Evolutionary conservation across 2,797 vertebrate species (phyloP).

Genomic region (Tangara arthus): DNA sequence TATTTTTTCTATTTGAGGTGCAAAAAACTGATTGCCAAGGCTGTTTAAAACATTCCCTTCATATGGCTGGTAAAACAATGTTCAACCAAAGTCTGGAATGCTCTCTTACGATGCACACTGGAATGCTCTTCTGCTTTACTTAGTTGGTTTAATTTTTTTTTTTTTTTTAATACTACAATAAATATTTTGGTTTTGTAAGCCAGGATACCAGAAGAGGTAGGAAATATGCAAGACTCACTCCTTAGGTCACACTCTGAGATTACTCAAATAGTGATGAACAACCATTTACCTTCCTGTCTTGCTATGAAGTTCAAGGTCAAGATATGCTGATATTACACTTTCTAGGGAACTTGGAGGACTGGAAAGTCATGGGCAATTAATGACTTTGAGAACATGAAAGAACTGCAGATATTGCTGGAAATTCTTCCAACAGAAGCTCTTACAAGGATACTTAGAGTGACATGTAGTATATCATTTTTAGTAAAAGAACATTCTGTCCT

Average conservation of each 20-base stretch:
- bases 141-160: not conserved
- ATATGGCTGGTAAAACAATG: not conserved
- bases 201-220: not conserved
- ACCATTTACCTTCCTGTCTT: not conserved
- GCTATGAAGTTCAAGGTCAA: conserved; percentile 6
- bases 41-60: not conserved
- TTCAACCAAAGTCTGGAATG: not conserved
- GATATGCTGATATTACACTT: conserved; percentile 46
- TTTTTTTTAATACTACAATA: not conserved
- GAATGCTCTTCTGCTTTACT: not conserved
- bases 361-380: conserved; percentile 33
- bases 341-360: conserved; percentile 11
- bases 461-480: conserved; percentile 40
- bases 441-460: conserved; percentile 21
- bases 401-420: conserved; percentile 47
- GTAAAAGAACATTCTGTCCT: conserved; percentile 18
- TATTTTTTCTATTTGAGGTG: not conserved
- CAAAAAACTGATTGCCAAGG: not conserved
- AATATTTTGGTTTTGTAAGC: not conserved
- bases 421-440: conserved; percentile 46
- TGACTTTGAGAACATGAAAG: conserved; percentile 20
- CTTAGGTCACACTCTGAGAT: not conserved
- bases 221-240: not conserved
- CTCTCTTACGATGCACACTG: not conserved
- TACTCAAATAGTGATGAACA: not conserved